Evolutionary conservation across 1,140 invertebrate genomes (phyloP), one percentile per base, ranked within the genome.

Genomic region (Mamestra configurata): DNA sequence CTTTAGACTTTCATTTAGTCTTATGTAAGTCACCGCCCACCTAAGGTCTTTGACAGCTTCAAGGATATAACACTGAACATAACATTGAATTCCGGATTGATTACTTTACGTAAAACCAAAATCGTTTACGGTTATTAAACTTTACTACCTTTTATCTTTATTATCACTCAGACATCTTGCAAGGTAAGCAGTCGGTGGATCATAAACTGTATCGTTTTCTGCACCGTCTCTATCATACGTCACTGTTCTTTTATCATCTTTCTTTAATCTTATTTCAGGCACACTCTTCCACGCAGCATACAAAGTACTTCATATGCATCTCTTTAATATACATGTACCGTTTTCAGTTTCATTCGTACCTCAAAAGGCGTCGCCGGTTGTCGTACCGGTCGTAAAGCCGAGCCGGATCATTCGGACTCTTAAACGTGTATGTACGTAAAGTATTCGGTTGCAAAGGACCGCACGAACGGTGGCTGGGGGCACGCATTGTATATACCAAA

Each of bases 381-480:
- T 86, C 57, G 89, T 92, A n/a, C 84, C 87, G 6, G 55, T 85
- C 13, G 80, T 93, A 84, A 93, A 91, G 78, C 84, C 91, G 77
- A 90, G 85, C 82, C 88, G 91, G 57, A 89, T 92, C 24, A 86
- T 93, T 79, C 84, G 91, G 71, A 90, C 88, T 86, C 88, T 94
- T 43, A 92, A 89, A 89, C 89, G 89, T 92, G 91, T 93, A 93
- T 93, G 93, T 94, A 94, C 91, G 93, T 94, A 94, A 88, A 72
- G 77, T 80, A 27, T 82, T 81, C 79, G 85, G 78, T 82, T 79
- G 73, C 75, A 72, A 75, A 37, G 71, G 76, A 80, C 71, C 70
- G 22, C 81, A 86, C 27, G 68, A n/a, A 20, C 49, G 83, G 84
- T 86, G 71, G 77, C 2, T 77, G 84, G 86, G 82, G 43, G 82